Base-by-base conservation (phyloP, 2,888 invertebrate species). In the Automeris io region DNA sequence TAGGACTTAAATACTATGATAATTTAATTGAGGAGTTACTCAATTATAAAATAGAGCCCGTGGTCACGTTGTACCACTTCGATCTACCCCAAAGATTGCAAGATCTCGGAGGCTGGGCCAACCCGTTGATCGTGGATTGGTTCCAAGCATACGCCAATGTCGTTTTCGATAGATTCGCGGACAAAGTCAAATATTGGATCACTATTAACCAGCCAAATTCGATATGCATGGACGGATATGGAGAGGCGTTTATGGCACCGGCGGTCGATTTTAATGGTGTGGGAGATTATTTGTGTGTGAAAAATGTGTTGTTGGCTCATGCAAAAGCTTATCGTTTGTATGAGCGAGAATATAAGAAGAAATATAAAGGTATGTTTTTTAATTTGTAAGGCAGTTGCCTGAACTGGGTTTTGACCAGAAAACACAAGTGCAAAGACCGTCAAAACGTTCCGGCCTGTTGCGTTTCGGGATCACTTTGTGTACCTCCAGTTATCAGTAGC, bases 161-260 rank as follows among this genome's bases (percentile, higher is more conserved):
- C 2, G 48, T 85, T 1, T 88, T 80, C 46, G 49, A 71, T 3
- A 60, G 68, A 47, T 88, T 80, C 43, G 87, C 86, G 0, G 71
- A 75, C 29, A 77, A 79, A 45, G 89, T 88, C 0, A 81, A 88
- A 44, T 76, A 73, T 32, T 91, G 91, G 90, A 78, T 90, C 1
- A 91, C 91, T 0, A 67, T 90, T 1, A 91, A 91, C 58, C 90
- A 91, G 47, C 90, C 90, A 0, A 73, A 70, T 35, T 58, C 67
- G 1, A 63, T 79, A 4, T 88, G 86, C 37, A 45, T 71, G 1
- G 64, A 66, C 0, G 88, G 88, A 0, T 91, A 90, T 51, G 85
- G 80, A 0, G 56, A 48, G 1, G 60, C 45, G 0, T 22, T 37
- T 0, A 49, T 66, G 41, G 75, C 85, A 0, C 86, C 85, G 0